Conservation (phyloP, 2,113 vertebrate genomes). For the human (Homo sapiens) region GRCh38 chr2:49893501-49894000, state of each 20-base stretch:
- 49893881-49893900: neutral
- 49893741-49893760: neutral
- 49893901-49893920: neutral
- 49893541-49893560: neutral
- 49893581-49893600: neutral
- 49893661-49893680: neutral
- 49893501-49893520: neutral
- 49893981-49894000: neutral
- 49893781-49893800: neutral
- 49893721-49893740: neutral
- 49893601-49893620: neutral
- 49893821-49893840: neutral
- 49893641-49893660: neutral
- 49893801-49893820: neutral
- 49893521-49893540: neutral
- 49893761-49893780: neutral
- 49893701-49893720: neutral
- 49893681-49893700: neutral
- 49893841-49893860: neutral
- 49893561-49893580: neutral
- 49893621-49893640: neutral
- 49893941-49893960: neutral
- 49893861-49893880: neutral
- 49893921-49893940: neutral
- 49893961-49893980: neutral